These are phyloP conservation scores for Entomobrya multifasciata DNA, from an alignment of 2,888 invertebrate species.

Conservation along the genomic window DNA sequence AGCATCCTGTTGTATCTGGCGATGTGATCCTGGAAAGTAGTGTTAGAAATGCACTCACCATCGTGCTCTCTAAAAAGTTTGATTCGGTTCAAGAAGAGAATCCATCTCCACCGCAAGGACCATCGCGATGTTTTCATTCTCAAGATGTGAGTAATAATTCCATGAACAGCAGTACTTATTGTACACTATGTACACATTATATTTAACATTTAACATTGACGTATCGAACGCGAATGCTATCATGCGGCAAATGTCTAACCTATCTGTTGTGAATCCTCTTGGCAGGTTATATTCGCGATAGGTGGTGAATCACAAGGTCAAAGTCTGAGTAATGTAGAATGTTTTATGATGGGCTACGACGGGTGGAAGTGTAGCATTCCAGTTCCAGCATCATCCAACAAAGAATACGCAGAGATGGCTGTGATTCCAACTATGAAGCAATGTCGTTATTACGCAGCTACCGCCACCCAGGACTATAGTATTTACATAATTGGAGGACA, in stretches of 20 bases:
- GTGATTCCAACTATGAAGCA: conserved; percentile 80
- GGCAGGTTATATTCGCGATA: conserved; percentile 80
- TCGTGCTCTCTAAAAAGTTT: conserved; percentile 78
- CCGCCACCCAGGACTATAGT: conserved; percentile 80
- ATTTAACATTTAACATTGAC: no score
- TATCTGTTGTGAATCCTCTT: no score
- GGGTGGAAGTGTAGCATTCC: conserved; percentile 81
- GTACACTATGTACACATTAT: no score
- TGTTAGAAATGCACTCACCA: conserved; percentile 75
- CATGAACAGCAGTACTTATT: no score
- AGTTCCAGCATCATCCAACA: conserved; percentile 73
- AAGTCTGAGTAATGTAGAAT: conserved; percentile 80
- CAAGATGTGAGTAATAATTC: conserved; percentile 79
- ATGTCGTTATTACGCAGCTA: conserved; percentile 80
- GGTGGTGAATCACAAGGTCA: conserved; percentile 81
- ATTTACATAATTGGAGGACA: conserved; percentile 80
- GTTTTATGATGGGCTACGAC: conserved; percentile 80
- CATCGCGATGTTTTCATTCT: conserved; percentile 72
- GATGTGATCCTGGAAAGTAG: conserved; percentile 75
- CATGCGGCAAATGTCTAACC: no score
- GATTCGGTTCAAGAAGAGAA: conserved; percentile 73
- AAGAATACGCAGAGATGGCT: conserved; percentile 77
- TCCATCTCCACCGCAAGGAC: background rate
- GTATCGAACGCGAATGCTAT: no score
- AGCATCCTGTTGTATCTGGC: conserved; percentile 77